These are phyloP conservation scores for Diabrotica balteata DNA, from an alignment of 2,888 invertebrate genomes.

Conservation along the genomic window DNA sequence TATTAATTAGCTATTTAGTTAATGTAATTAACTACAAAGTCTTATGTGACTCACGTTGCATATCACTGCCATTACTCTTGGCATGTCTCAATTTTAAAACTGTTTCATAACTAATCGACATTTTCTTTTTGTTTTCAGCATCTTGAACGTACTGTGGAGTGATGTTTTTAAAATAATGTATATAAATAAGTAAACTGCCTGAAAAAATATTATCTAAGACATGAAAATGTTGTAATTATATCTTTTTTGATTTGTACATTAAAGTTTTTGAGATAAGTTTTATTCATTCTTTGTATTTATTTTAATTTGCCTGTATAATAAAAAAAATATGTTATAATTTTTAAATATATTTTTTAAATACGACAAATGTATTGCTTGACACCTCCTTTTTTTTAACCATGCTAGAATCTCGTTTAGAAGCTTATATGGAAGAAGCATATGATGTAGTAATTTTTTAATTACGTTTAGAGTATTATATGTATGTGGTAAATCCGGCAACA, in stretches of 20 bases:
- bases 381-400: too few relatives aligned
- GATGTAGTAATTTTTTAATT: too few relatives aligned
- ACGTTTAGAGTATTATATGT: too few relatives aligned
- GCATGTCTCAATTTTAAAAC: too few relatives aligned
- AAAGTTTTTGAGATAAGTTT: slow-evolving; percentile 39
- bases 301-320: slow-evolving; percentile 43
- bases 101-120: not conserved
- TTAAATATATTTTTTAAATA: slow-evolving; percentile 44
- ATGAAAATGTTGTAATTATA: slow-evolving; percentile 36
- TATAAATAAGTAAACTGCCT: slow-evolving; percentile 36
- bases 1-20: too few relatives aligned
- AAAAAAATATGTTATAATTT: slow-evolving; percentile 41
- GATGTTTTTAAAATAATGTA: slow-evolving; percentile 31
- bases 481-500: too few relatives aligned
- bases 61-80: too few relatives aligned
- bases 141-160: slow-evolving; percentile 8
- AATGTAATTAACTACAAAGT: too few relatives aligned
- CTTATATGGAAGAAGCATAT: too few relatives aligned
- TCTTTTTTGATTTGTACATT: slow-evolving; percentile 42
- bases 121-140: slow-evolving; percentile 14
- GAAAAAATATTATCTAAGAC: slow-evolving; percentile 25
- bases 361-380: slow-evolving; percentile 16
- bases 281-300: slow-evolving; percentile 45
- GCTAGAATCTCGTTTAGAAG: too few relatives aligned
- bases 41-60: too few relatives aligned